A percentile compares a stretch with the other conserved stretches of the same genome.
phyloP scores from a whole-genome alignment of 2,797 vertebrate species.

The Mormyrus proboscirostris region DNA sequence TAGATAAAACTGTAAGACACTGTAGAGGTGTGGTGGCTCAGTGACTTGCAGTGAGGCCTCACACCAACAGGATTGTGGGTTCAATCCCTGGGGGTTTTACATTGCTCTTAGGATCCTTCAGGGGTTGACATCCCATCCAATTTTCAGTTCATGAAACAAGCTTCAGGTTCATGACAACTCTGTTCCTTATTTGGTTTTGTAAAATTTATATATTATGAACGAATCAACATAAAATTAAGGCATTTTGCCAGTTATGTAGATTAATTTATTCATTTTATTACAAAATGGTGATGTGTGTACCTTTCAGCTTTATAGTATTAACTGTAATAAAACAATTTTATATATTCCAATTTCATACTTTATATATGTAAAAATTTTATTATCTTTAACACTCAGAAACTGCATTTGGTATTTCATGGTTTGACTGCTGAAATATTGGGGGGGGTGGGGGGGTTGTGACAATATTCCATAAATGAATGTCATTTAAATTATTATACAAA shows the following conservation, averaged over 20 bases:
- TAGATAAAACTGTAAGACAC: not conserved
- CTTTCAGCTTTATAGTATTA: not conserved
- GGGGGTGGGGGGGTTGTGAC: not conserved
- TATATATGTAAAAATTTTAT: not conserved
- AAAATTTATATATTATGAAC: not conserved
- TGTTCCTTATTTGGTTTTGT: not conserved
- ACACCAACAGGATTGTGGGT: not conserved
- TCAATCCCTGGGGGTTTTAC: not conserved
- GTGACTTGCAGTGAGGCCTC: not conserved
- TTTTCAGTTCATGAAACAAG: not conserved
- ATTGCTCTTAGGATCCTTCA: not conserved
- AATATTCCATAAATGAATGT: not conserved
- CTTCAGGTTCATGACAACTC: not conserved
- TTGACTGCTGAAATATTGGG: not conserved
- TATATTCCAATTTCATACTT: not conserved
- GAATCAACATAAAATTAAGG: not conserved
- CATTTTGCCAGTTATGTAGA: not conserved
- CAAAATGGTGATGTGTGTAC: not conserved
- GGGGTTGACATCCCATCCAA: not conserved
- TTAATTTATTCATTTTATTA: not conserved
- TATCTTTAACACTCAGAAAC: not conserved
- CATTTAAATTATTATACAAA: not conserved
- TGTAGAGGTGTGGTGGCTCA: not conserved
- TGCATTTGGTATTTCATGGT: not conserved
- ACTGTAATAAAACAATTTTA: not conserved